Evolutionary conservation across 2,113 vertebrate genomes (phyloP).

Genomic region (Peromyscus maniculatus): DNA sequence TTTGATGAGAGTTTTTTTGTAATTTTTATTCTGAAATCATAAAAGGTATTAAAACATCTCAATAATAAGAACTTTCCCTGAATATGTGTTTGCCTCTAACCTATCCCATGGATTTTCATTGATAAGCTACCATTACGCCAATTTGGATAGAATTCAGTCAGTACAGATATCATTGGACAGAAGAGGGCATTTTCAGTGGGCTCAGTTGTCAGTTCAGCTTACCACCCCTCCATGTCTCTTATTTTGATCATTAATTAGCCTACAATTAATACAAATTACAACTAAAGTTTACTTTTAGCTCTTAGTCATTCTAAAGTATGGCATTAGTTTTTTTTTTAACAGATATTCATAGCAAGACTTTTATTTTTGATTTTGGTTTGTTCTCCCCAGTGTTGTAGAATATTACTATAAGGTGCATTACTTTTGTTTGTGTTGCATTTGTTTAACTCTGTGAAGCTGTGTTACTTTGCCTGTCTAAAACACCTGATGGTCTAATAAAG

Average conservation of each 20-base stretch:
- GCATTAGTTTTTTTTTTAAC: not conserved
- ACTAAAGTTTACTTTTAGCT: not conserved
- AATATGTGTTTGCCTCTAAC: not conserved
- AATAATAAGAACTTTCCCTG: not conserved
- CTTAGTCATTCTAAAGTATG: not conserved
- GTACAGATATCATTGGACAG: not conserved
- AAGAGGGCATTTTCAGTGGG: not conserved
- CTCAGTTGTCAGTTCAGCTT: not conserved
- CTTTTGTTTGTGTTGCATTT: too few species aligned
- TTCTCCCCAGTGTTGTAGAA: too few species aligned
- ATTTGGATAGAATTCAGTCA: not conserved
- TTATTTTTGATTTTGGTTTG: not conserved
- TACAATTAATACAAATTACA: not conserved
- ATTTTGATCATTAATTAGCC: not conserved
- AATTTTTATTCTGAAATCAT: constrained; percentile 25
- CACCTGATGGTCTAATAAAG: too few species aligned
- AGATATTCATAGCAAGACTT: not conserved
- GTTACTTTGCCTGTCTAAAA: too few species aligned
- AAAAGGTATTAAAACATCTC: constrained; percentile 26
- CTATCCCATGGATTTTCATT: not conserved
- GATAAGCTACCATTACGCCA: not conserved
- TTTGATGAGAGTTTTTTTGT: not conserved
- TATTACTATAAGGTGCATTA: too few species aligned
- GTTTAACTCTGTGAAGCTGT: too few species aligned
- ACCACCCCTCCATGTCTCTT: not conserved